Evolutionary conservation across 2,113 vertebrate species (phyloP).

Genomic region (Xiphorhynchus elegans): DNA sequence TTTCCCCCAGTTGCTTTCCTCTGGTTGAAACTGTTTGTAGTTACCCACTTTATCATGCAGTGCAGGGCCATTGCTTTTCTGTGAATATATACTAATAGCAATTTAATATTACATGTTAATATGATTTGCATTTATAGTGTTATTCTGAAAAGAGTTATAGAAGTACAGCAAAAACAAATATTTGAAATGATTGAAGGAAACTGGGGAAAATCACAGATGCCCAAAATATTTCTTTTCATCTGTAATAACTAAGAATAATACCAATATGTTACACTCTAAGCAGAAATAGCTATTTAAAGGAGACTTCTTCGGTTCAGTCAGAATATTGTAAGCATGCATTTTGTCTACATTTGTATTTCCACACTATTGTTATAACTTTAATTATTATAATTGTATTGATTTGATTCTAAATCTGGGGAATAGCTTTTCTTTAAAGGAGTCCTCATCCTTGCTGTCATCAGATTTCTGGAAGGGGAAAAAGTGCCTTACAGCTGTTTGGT

Average conservation of each 20-base stretch:
- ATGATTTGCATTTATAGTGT: constrained; percentile 23
- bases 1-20: constrained; percentile 65
- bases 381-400: neutral
- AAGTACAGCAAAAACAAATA: neutral
- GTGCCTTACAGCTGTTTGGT: neutral
- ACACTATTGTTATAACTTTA: neutral
- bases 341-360: neutral
- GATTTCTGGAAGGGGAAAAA: neutral
- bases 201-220: neutral
- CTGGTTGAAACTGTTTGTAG: constrained; percentile 41
- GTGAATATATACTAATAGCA: neutral
- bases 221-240: neutral
- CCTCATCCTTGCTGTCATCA: neutral
- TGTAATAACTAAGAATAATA: neutral
- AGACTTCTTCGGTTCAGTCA: neutral
- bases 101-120: constrained; percentile 30
- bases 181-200: neutral
- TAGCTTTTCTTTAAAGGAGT: neutral
- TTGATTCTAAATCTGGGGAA: neutral
- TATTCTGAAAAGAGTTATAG: neutral
- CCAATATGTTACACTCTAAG: neutral
- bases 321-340: neutral
- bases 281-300: neutral
- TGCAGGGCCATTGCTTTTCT: neutral
- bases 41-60: constrained; percentile 25